phyloP scores from a whole-genome alignment of 2,797 vertebrate genomes.

The Chaetodon trifasciatus region DNA sequence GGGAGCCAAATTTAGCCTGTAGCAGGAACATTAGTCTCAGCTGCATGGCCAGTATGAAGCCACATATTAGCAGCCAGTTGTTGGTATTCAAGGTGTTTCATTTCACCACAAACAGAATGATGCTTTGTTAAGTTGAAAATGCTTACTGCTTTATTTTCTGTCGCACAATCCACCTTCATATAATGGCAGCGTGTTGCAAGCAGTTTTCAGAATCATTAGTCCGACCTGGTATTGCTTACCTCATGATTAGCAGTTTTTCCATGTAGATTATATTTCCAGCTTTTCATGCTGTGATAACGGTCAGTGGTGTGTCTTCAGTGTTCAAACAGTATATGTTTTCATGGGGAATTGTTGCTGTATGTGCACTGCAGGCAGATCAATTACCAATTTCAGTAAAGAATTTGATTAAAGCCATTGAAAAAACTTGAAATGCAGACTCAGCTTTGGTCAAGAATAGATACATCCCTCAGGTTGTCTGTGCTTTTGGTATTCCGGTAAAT shows the following conservation, averaged over 20 bases:
- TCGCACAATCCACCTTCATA: slow-evolving; percentile 8
- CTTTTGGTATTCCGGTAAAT: neutral
- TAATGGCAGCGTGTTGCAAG: neutral
- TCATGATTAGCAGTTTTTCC: neutral
- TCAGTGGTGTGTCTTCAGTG: slow-evolving; percentile 10
- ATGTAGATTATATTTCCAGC: slow-evolving; percentile 24
- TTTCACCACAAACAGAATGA: slow-evolving; percentile 1
- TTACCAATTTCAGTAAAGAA: neutral
- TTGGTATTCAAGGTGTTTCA: slow-evolving; percentile 19
- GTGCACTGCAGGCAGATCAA: neutral
- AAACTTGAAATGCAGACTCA: neutral
- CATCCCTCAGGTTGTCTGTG: neutral
- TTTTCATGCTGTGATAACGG: neutral
- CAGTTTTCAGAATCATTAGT: neutral
- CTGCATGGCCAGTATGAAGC: slow-evolving; percentile 12
- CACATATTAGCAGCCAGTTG: slow-evolving; percentile 27
- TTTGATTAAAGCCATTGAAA: slow-evolving; percentile 1
- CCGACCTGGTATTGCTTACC: slow-evolving; percentile 18
- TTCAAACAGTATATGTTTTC: slow-evolving; percentile 13
- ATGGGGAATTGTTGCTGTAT: neutral
- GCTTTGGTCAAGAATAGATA: slow-evolving; percentile 3
- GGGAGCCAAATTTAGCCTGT: slow-evolving; percentile 29
- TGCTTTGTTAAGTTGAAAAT: slow-evolving; percentile 19
- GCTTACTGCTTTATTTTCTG: slow-evolving; percentile 13
- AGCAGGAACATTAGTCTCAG: slow-evolving; percentile 30